Base-by-base conservation (phyloP, 2,797 vertebrate species). In the Lepilemur septentrionalis region DNA sequence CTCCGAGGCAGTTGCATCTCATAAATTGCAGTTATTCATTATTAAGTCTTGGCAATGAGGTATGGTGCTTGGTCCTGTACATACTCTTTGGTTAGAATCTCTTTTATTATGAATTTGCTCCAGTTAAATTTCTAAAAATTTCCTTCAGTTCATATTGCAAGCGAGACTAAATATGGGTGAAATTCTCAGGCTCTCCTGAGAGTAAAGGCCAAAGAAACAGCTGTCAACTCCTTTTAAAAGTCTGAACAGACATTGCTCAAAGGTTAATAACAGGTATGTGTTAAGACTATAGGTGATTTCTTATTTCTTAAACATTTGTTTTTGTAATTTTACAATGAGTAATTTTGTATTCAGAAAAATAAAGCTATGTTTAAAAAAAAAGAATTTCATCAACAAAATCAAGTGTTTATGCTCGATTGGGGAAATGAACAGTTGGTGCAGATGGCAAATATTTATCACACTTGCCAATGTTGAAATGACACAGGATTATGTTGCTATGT, bases 311-410 rank as follows among this genome's bases (percentile, higher is more conserved):
- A 93, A 63, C 12, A 57, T 85, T 84, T 82, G 28, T 55, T 96
- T 82, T 91, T 88, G 18, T 85, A 69, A 82, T 23, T 76, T 96
- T 85, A 10, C 17, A 89, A 28, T 63, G n/a, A 88, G 18, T 28
- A 75, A 90, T n/a, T 91, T 87, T 80, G 28, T 57, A 57, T 85
- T 85, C 28, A 65, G 52, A 91, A 94, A 93, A 76, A 73, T 90
- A 86, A 83, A 89, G 32, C 3, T 52, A 61, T 57, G 91, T 92
- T 11, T n/a, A 59, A 72, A 83, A 46, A 50, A 48, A 46, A 46
- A 48, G 13, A 48, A 38, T 72, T 59, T 57, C 84, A 48, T 93
- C 85, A 95, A 95, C 38, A 88, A 93, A 96, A 95, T 81, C 59
- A 95, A 55, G 10, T 50, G 38, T 88, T 89, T 91, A 57, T 57